Percentiles rank a stretch among this genome's conserved stretches.
Conservation (phyloP, 35 echinoderm and acorn worm species). For the Stichopus chloronotus region DNA sequence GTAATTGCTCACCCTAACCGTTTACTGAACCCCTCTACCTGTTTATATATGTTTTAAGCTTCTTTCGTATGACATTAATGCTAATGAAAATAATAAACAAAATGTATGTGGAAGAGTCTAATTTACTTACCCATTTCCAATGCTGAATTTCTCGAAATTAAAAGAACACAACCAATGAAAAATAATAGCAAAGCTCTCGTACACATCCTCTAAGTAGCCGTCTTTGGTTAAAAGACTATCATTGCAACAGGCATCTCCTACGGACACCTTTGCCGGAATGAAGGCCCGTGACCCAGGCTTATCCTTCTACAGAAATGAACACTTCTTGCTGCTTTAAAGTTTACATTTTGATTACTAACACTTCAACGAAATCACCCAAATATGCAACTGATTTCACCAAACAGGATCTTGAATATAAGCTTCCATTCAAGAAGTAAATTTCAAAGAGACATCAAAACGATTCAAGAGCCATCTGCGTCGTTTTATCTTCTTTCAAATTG, state of each 20-base stretch:
- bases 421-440: too few relatives aligned
- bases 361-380: not conserved
- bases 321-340: not conserved
- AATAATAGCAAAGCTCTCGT: constrained; percentile 56
- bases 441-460: too few relatives aligned
- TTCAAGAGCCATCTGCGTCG: too few relatives aligned
- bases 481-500: too few relatives aligned
- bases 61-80: too few relatives aligned
- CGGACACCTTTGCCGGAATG: constrained; percentile 6
- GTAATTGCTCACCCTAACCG: too few relatives aligned
- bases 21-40: too few relatives aligned
- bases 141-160: constrained; percentile 52
- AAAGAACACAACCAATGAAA: constrained; percentile 63
- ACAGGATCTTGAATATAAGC: not conserved
- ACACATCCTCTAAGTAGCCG: constrained; percentile 54
- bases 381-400: not conserved
- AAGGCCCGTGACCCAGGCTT: not conserved
- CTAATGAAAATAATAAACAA: too few relatives aligned
- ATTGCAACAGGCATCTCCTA: constrained; percentile 26
- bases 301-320: not conserved
- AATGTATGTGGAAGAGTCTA: not conserved
- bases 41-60: too few relatives aligned
- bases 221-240: constrained; percentile 18
- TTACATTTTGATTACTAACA: not conserved
- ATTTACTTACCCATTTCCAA: constrained; percentile 54